These are phyloP conservation scores for Takifugu bimaculatus DNA, from an alignment of 2,113 vertebrate species.

Conservation along the genomic window DNA sequence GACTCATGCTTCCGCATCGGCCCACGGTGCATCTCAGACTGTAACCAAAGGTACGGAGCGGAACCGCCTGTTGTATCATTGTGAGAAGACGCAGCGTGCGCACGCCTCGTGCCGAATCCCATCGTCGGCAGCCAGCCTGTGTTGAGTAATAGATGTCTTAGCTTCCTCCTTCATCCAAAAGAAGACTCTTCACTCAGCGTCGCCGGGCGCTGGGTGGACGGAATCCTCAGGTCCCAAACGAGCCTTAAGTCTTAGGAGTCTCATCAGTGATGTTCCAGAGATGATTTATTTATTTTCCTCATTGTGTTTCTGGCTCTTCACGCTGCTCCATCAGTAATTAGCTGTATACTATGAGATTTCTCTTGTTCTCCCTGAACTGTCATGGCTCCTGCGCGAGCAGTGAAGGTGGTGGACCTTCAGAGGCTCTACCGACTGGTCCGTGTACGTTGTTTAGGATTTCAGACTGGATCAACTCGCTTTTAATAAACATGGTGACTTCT, in stretches of 20 bases:
- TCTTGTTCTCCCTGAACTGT: slow-evolving; percentile 1
- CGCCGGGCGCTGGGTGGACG: slow-evolving; percentile 58
- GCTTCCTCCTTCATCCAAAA: slow-evolving; percentile 37
- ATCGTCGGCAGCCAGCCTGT: slow-evolving; percentile 37
- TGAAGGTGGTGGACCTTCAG: slow-evolving; percentile 41
- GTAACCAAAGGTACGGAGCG: slow-evolving; percentile 55
- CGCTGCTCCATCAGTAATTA: slow-evolving; percentile 21
- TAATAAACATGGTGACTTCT: slow-evolving; percentile 71
- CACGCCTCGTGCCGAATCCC: slow-evolving; percentile 30
- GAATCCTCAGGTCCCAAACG: slow-evolving; percentile 77
- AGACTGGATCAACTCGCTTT: slow-evolving; percentile 68
- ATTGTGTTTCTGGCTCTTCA: slow-evolving; percentile 29
- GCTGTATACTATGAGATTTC: not conserved
- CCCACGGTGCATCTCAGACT: slow-evolving; percentile 32
- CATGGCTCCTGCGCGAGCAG: slow-evolving; percentile 40
- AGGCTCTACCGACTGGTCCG: slow-evolving; percentile 54
- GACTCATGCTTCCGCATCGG: slow-evolving; percentile 36
- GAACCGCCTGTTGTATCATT: slow-evolving; percentile 23
- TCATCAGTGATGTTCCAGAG: slow-evolving; percentile 35
- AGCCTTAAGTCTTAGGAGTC: slow-evolving; percentile 74
- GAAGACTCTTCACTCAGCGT: slow-evolving; percentile 30
- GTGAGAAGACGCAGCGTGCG: slow-evolving; percentile 35
- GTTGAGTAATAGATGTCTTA: slow-evolving; percentile 48
- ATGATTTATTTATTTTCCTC: slow-evolving; percentile 36
- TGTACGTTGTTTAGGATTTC: slow-evolving; percentile 57